Conservation (phyloP, 2,797 vertebrate genomes). For the Octomys mimax region DNA sequence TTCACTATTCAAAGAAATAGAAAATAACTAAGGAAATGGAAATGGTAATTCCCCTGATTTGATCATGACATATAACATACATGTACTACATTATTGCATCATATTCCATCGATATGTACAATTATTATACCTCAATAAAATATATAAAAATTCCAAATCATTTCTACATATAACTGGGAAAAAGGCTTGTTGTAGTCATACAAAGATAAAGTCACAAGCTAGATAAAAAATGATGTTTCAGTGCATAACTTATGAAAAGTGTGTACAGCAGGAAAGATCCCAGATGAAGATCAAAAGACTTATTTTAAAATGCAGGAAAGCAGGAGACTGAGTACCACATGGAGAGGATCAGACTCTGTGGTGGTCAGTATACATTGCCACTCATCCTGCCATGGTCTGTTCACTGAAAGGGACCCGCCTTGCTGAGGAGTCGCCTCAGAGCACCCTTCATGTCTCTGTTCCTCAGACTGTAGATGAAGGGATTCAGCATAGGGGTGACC, state of each 20-base stretch:
- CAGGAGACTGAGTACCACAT: no score
- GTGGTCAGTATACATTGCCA: not conserved
- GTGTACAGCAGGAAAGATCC: not conserved
- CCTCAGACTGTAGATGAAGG: slow-evolving; percentile 76
- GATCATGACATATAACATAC: not conserved
- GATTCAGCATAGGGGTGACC: slow-evolving; percentile 67
- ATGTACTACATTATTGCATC: not conserved
- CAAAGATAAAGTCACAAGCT: not conserved
- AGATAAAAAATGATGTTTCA: not conserved
- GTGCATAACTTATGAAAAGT: not conserved
- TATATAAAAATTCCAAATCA: not conserved
- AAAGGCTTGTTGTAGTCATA: not conserved
- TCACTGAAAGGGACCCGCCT: not conserved
- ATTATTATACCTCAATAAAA: not conserved
- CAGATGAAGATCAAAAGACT: not conserved
- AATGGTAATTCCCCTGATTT: not conserved
- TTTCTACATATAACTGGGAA: not conserved
- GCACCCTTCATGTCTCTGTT: slow-evolving; percentile 63
- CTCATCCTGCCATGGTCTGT: not conserved
- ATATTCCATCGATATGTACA: not conserved
- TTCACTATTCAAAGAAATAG: not conserved
- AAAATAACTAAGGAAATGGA: not conserved
- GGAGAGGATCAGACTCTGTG: not conserved
- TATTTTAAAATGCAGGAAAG: not conserved
- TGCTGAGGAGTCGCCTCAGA: not conserved